Percentiles rank a stretch among this genome's conserved stretches.
These are phyloP conservation scores for Matsumurasca onukii DNA, from an alignment of 1,140 invertebrate genomes.

Conservation along the genomic window DNA sequence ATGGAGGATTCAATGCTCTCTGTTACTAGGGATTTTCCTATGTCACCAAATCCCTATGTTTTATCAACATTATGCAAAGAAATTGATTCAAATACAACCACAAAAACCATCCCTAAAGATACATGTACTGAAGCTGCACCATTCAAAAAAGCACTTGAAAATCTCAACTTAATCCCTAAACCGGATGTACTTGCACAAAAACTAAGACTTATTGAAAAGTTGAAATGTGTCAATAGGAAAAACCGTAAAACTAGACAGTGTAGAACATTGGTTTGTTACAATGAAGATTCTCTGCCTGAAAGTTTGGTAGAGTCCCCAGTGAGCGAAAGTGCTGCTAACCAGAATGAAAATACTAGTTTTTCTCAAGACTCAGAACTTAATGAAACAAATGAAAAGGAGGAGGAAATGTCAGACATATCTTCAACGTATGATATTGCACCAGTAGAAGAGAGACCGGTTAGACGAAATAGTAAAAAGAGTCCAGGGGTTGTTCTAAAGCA, in stretches of 20 bases:
- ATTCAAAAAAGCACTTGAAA: not conserved
- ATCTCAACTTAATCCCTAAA: not conserved
- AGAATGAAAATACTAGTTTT: not conserved
- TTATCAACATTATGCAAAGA: slow-evolving; percentile 13
- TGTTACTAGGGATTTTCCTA: slow-evolving; percentile 19
- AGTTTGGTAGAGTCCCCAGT: slow-evolving; percentile 20
- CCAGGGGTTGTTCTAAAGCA: too few relatives aligned
- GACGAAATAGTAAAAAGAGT: too few relatives aligned
- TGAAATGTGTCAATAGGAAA: slow-evolving; percentile 20
- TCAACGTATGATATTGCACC: too few relatives aligned
- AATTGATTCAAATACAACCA: not conserved
- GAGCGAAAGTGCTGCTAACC: not conserved
- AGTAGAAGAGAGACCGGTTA: too few relatives aligned
- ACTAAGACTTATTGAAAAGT: slow-evolving; percentile 1
- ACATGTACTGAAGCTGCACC: not conserved
- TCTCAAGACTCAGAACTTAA: not conserved
- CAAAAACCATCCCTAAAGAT: not conserved
- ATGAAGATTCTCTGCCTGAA: slow-evolving; percentile 23
- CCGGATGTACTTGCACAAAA: slow-evolving; percentile 15
- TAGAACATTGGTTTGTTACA: slow-evolving; percentile 16
- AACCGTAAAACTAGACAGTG: slow-evolving; percentile 14
- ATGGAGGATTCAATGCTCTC: slow-evolving; percentile 22
- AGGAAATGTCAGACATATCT: not conserved
- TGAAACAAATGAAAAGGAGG: not conserved
- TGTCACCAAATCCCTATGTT: slow-evolving; percentile 16